Conservation (phyloP, 2,888 invertebrate genomes). For the Habrosyne pyritoides region DNA sequence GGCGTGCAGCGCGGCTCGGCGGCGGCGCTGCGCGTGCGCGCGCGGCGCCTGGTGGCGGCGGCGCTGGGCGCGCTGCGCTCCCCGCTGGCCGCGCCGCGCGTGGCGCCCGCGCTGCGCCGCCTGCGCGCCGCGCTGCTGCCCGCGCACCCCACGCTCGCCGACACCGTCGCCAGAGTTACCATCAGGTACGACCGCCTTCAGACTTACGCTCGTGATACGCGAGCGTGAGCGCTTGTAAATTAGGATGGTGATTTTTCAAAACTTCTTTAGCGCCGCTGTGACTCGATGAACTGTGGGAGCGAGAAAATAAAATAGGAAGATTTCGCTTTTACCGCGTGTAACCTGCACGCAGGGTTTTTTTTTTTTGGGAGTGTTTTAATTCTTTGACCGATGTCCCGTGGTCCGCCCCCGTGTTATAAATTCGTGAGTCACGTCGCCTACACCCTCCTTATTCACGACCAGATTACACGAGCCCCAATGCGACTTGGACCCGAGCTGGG, state of each 20-base stretch:
- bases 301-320: no score
- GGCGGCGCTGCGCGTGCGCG: slow-evolving; percentile 48
- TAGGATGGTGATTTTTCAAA: no score
- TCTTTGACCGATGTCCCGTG: no score
- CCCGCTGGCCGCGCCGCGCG: slow-evolving; percentile 89
- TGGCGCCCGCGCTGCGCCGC: slow-evolving; percentile 84
- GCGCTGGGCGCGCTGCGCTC: slow-evolving; percentile 87
- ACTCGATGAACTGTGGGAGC: no score
- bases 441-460: background rate
- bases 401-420: no score
- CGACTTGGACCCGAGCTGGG: slow-evolving; percentile 90
- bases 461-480: slow-evolving; percentile 91
- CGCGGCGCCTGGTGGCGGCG: slow-evolving; percentile 54
- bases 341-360: no score
- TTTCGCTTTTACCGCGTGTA: background rate
- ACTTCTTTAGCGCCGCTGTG: no score
- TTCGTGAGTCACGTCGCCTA: no score
- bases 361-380: no score
- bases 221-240: no score
- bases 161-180: slow-evolving; percentile 88
- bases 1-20: slow-evolving; percentile 77
- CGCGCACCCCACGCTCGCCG: slow-evolving; percentile 73
- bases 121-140: slow-evolving; percentile 79
- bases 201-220: no score
- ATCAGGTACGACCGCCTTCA: no score